Base-by-base conservation (phyloP, 2,888 invertebrate species). In the Chesias legatella region DNA sequence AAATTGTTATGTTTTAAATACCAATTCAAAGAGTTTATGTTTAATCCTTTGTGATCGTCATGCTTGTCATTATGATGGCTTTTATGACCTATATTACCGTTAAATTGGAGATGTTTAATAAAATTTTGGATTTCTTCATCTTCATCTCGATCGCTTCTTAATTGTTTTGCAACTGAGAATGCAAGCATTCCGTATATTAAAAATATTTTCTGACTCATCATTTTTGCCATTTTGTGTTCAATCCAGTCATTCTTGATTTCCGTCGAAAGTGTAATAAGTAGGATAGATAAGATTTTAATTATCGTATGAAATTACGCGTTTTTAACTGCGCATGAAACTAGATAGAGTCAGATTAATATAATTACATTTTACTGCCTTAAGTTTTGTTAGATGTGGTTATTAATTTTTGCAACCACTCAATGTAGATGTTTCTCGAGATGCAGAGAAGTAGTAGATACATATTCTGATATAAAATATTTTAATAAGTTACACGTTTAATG, bases 1-100 rank as follows among this genome's bases (percentile, higher is more conserved):
- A 43, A 36, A 6, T 46, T 44, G 10, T 53, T 46, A 27, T 48
- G 27, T 30, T 49, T 46, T 10, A 51, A 49, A 24, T 44, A 7
- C 1, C 43, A 10, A 37, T 56, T 53, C 7, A 53, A 8, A 1
- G 49, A 33, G 35, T 51, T 7, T 10, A 13, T 38, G 33, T 10
- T 44, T 40, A 7, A 3, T 26, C n/a, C 32, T 13, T 9, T 43
- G 35, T 11, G 17, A 20, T 27, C 8, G 3, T n/a, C 5, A 32
- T 36, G 35, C 7, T 24, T 33, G 10, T 7, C 9, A 6, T 5
- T 10, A 1, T 25, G 25, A 17, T 17, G 13, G 13, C 5, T 17
- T 17, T 17, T 2, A 17, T 17, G 2, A 17, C 10, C 20, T 17
- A 34, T 26, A 22, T 34, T 17, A 30, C 30, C 30, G 7, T 27